Percentiles rank a stretch among this genome's conserved stretches.
Conservation (phyloP, 2,888 invertebrate genomes). For the Rotaria socialis region DNA sequence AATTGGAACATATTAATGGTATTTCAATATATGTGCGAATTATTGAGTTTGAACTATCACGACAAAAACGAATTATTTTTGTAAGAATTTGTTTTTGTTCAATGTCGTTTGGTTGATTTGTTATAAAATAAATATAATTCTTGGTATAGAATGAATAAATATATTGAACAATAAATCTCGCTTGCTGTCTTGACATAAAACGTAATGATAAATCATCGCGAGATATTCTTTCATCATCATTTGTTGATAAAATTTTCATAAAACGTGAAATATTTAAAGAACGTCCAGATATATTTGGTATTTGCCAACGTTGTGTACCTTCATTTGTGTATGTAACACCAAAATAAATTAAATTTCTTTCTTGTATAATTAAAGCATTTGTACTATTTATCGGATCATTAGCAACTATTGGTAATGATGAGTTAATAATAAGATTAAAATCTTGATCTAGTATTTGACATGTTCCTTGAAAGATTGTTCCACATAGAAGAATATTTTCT, state of each 20-base stretch:
- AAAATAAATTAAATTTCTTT: slow-evolving; percentile 37
- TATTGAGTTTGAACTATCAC: slow-evolving; percentile 37
- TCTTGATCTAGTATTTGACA: neutral
- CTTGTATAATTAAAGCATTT: slow-evolving; percentile 32
- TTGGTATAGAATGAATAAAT: slow-evolving; percentile 36
- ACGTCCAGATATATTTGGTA: slow-evolving; percentile 41
- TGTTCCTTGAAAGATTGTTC: slow-evolving; percentile 30
- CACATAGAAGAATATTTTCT: slow-evolving; percentile 37
- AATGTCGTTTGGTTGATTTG: slow-evolving; percentile 40
- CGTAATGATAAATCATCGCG: slow-evolving; percentile 35
- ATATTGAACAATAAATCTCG: slow-evolving; percentile 45
- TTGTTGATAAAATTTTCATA: slow-evolving; percentile 32
- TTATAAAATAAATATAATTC: slow-evolving; percentile 42
- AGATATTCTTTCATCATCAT: neutral
- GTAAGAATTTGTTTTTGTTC: neutral
- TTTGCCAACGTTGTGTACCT: slow-evolving; percentile 38
- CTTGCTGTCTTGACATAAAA: slow-evolving; percentile 39
- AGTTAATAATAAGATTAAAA: neutral
- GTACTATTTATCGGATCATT: slow-evolving; percentile 42
- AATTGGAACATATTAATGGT: slow-evolving; percentile 21
- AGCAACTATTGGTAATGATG: slow-evolving; percentile 38
- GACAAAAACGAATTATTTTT: slow-evolving; percentile 23
- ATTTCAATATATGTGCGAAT: slow-evolving; percentile 44
- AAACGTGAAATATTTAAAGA: slow-evolving; percentile 1
- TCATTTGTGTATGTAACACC: slow-evolving; percentile 40